Evolutionary conservation across 2,888 invertebrate species (phyloP), one percentile per base, ranked within the genome.

Genomic region (Melieria picta): DNA sequence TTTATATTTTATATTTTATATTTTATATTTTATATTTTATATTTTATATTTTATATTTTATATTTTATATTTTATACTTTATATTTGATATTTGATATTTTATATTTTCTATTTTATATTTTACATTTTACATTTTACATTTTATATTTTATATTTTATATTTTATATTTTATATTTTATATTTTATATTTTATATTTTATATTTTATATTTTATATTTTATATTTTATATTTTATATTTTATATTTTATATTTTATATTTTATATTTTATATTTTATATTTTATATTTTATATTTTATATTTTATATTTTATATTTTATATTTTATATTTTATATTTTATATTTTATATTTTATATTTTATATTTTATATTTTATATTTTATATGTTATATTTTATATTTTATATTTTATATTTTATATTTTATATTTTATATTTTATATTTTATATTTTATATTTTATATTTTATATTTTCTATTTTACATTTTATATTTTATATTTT

Each of bases 261-360:
- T 52, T 52, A n/a, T 52, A 52, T 52, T 52, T 52, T 52, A 52
- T 52, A n/a, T 52, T 52, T n/a, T 52, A 5, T 52, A n/a, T n/a
- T 52, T 52, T 52, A n/a, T n/a, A n/a, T 52, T 52, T 52, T n/a
- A n/a, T 52, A n/a, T 52, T n/a, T 52, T 52, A n/a, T 52, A 52
- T 52, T 52, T 52, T 52, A 52, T 52, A n/a, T 62, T 45, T 45
- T 62, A 43, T 62, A 45, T 9, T 62, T 43, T 62, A 43, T 45
- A 43, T 62, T 42, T 62, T 45, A 11, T 62, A 43, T 11, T 45
- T 62, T 62, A 43, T 43, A 11, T 62, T 62, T 11, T 42, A 62
- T 62, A 43, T 62, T 62, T 45, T 42, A n/a, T 62, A 9, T 43
- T 45, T 42, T 62, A 45, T n/a, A 45, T 5, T 45, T 43, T 45